These are phyloP conservation scores for Napeogenes sylphis DNA, from an alignment of 2,888 invertebrate genomes.

Conservation along the genomic window DNA sequence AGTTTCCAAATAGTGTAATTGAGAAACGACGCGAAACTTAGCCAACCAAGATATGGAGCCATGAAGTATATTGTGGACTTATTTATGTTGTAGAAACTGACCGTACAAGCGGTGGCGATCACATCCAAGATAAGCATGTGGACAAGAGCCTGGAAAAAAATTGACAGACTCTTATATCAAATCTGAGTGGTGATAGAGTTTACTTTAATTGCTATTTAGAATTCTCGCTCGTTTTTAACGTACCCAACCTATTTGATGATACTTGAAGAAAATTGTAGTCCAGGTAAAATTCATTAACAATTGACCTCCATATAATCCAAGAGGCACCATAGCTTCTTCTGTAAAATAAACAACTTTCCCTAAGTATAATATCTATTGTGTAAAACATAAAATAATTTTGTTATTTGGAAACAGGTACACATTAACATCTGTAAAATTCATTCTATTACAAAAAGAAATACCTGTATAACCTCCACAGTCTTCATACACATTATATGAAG, in stretches of 20 bases:
- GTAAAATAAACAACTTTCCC: slow-evolving; percentile 32
- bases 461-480: slow-evolving; percentile 51
- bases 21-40: slow-evolving; percentile 81
- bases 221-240: slow-evolving; percentile 19
- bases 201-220: no score
- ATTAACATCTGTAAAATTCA: background rate
- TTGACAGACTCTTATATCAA: no score
- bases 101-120: slow-evolving; percentile 76
- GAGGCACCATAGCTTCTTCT: slow-evolving; percentile 80
- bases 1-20: slow-evolving; percentile 81
- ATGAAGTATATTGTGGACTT: slow-evolving; percentile 81
- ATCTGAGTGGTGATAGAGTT: no score
- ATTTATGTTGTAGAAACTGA: slow-evolving; percentile 80
- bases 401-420: no score
- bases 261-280: slow-evolving; percentile 90
- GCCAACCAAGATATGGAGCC: slow-evolving; percentile 87
- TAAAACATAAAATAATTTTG: no score
- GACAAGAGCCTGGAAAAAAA: slow-evolving; percentile 76
- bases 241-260: slow-evolving; percentile 53
- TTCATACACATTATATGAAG: slow-evolving; percentile 86
- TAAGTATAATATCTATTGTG: no score
- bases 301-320: slow-evolving; percentile 85
- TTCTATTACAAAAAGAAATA: slow-evolving; percentile 20
- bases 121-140: slow-evolving; percentile 79
- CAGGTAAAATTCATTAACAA: slow-evolving; percentile 90